Evolutionary conservation across 2,113 vertebrate genomes (phyloP), one percentile per base, ranked within the genome.

Genomic region (Anoplopoma fimbria): DNA sequence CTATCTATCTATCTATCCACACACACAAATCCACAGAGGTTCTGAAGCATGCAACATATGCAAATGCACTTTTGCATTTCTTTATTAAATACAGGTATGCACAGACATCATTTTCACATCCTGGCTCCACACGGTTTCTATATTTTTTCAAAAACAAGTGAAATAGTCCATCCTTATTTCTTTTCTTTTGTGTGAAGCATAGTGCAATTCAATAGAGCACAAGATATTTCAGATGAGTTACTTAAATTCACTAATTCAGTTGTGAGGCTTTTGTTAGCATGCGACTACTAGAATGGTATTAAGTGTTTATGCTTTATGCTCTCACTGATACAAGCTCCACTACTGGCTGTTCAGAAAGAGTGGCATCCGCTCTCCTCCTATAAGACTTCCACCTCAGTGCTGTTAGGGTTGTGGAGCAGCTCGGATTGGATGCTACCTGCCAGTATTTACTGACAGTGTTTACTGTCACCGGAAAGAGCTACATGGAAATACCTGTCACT

Each of bases 281-380:
- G 36, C 78, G 58, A 42, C 73, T 57, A 49, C 45, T 34, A 36
- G 2, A 27, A 40, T 68, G 57, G 51, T 27, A 17, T 69, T 29
- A 57, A 53, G 69, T 73, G 80, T 63, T 31, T 69, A 62, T 85
- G 51, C 62, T 61, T 80, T 70, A 13, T 75, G 60, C 74, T 77
- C 84, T 76, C 12, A 27, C 6, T 45, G 15, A 74, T 34, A 14
- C 45, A 80, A 69, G 73, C 38, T 38, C 27, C 34, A 86, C 77
- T 21, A 88, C 88, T 91, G 88, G 92, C 82, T 76, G 72, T 12
- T 71, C 15, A 61, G 47, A 74, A 38, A 83, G 92, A 91, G 8
- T 90, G 91, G 77, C 88, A 90, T 42, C 82, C 29, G 27, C 83
- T 88, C 72, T 89, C 74, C 65, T 63, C 88, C 92, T 90, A 81